phyloP scores from a whole-genome alignment of 2,888 invertebrate species.

The Agrochola macilenta region DNA sequence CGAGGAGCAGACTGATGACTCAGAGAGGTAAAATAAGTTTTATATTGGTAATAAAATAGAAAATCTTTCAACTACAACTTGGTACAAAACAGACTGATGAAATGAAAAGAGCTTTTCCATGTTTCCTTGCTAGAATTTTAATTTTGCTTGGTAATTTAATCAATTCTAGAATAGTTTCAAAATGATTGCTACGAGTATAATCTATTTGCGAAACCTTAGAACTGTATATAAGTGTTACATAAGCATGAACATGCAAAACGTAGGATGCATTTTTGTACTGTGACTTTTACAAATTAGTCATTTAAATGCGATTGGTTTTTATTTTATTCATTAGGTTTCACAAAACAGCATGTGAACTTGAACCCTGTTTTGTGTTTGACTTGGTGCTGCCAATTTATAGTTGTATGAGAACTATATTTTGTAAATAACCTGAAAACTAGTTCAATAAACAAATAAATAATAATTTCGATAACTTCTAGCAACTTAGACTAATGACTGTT shows the following conservation, averaged over 20 bases:
- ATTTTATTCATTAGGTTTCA: constrained; percentile 23
- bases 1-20: constrained; percentile 83
- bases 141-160: not conserved
- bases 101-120: not conserved
- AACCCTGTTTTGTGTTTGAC: not conserved
- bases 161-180: not conserved
- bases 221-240: not conserved
- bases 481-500: not conserved
- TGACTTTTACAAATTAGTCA: constrained; percentile 15
- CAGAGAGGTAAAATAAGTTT: constrained; percentile 79
- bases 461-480: not conserved
- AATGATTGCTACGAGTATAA: too few relatives aligned
- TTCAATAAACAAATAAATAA: not conserved
- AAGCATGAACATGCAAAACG: not conserved
- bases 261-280: constrained; percentile 22
- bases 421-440: not conserved
- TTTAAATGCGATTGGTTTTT: too few relatives aligned
- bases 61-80: too few relatives aligned
- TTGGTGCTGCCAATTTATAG: not conserved
- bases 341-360: constrained; percentile 1
- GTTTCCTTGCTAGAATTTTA: not conserved
- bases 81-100: not conserved
- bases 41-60: too few relatives aligned
- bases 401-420: too few relatives aligned
- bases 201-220: not conserved